Evolutionary conservation across 2,113 vertebrate species (phyloP).

Genomic region (Sorex araneus): DNA sequence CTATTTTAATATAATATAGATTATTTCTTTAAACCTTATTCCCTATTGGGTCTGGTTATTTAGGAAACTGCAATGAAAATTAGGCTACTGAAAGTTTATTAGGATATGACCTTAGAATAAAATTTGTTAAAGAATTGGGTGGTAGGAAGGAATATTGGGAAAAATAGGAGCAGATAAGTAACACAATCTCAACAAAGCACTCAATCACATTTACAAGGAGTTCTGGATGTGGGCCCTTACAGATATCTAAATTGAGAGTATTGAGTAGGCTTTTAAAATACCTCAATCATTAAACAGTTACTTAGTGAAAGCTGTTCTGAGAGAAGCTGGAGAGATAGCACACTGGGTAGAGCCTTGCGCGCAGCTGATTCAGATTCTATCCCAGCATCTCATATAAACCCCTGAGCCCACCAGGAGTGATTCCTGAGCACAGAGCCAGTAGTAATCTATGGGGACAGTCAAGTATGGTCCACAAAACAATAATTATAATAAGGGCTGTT

Average conservation of each 20-base stretch:
- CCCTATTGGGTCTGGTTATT: not conserved
- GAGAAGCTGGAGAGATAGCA: not conserved
- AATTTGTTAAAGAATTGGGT: not conserved
- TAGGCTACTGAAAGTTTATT: not conserved
- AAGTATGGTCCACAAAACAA: too few species aligned
- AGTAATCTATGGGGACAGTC: too few species aligned
- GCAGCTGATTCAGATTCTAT: too few species aligned
- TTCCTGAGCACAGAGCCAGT: too few species aligned
- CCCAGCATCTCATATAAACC: too few species aligned
- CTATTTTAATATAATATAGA: not conserved
- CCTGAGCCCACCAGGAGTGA: too few species aligned
- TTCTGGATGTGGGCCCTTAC: not conserved
- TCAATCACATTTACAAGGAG: not conserved
- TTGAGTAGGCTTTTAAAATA: not conserved
- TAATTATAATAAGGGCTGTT: too few species aligned
- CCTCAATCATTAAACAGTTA: not conserved
- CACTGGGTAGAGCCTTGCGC: too few species aligned
- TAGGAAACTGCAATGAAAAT: slow-evolving; percentile 1
- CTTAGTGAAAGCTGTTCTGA: not conserved
- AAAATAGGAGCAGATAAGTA: not conserved
- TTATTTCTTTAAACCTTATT: not conserved
- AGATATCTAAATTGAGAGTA: not conserved
- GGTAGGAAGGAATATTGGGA: not conserved
- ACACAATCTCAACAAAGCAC: not conserved
- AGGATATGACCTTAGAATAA: not conserved